These are phyloP conservation scores for Peucedramus taeniatus DNA, from an alignment of 2,113 vertebrate genomes.

Conservation along the genomic window DNA sequence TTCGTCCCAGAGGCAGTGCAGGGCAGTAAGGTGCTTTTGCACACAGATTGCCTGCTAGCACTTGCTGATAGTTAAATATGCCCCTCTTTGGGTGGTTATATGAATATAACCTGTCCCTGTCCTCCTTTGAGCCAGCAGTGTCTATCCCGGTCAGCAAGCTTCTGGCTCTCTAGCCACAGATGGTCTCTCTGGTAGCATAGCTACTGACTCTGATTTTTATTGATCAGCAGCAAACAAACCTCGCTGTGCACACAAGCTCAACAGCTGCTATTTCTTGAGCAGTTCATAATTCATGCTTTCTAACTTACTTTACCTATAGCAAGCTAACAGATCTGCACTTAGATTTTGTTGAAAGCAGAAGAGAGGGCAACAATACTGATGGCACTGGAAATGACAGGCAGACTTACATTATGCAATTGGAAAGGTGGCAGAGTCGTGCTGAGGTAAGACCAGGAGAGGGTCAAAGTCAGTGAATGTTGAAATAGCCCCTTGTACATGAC, in stretches of 20 bases:
- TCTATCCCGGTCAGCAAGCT: background rate
- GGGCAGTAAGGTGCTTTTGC: background rate
- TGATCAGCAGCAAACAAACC: conserved; percentile 60
- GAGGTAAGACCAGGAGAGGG: background rate
- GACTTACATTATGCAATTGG: background rate
- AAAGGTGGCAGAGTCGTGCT: background rate
- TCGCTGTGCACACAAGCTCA: conserved; percentile 55
- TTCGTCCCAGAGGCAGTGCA: background rate
- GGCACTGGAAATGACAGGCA: background rate
- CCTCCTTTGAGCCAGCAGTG: background rate
- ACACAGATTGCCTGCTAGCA: background rate
- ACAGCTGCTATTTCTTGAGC: conserved; percentile 63
- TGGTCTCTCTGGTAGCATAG: conserved; percentile 46
- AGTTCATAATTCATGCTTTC: conserved; percentile 59
- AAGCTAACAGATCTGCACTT: background rate
- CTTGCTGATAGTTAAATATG: background rate
- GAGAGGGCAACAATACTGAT: background rate
- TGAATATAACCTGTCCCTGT: background rate
- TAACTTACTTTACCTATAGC: conserved; percentile 35
- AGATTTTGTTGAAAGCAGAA: background rate
- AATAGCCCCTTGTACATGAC: background rate
- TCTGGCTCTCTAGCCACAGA: conserved; percentile 44
- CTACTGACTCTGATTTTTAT: conserved; percentile 64
- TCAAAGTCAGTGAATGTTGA: background rate
- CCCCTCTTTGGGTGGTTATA: background rate